phyloP scores from a whole-genome alignment of 2,113 vertebrate species.

The Rutilus rutilus region DNA sequence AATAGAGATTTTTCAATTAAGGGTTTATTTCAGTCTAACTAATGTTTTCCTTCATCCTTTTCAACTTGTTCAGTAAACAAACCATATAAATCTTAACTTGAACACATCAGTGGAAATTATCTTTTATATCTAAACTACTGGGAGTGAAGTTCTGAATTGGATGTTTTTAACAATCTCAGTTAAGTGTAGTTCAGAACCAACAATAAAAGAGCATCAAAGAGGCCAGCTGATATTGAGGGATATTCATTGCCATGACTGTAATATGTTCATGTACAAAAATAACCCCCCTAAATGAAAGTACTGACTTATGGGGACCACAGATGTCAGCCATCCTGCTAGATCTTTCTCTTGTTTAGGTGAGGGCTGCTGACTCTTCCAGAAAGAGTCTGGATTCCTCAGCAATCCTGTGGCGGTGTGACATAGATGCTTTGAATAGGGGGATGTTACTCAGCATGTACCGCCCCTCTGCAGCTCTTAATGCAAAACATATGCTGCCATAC shows the following conservation, averaged over 20 bases:
- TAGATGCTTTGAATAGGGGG: slow-evolving; percentile 66
- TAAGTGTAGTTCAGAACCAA: slow-evolving; percentile 14
- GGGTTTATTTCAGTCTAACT: background rate
- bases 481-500: slow-evolving; percentile 83
- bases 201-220: slow-evolving; percentile 31
- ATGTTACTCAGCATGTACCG: slow-evolving; percentile 77
- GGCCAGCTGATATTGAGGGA: background rate
- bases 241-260: background rate
- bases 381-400: slow-evolving; percentile 65
- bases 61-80: background rate
- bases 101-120: background rate
- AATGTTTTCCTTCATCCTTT: background rate
- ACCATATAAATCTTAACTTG: background rate
- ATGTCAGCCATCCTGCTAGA: background rate
- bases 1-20: slow-evolving; percentile 7
- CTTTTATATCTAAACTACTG: background rate
- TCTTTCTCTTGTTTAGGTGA: slow-evolving; percentile 15
- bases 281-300: background rate
- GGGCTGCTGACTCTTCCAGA: slow-evolving; percentile 55
- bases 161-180: slow-evolving; percentile 3
- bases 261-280: slow-evolving; percentile 1
- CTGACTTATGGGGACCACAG: background rate
- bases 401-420: slow-evolving; percentile 66
- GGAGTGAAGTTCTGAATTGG: background rate
- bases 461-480: slow-evolving; percentile 74